Conservation (phyloP, 2,888 invertebrate genomes). For the Cryptosula pallasiana region DNA sequence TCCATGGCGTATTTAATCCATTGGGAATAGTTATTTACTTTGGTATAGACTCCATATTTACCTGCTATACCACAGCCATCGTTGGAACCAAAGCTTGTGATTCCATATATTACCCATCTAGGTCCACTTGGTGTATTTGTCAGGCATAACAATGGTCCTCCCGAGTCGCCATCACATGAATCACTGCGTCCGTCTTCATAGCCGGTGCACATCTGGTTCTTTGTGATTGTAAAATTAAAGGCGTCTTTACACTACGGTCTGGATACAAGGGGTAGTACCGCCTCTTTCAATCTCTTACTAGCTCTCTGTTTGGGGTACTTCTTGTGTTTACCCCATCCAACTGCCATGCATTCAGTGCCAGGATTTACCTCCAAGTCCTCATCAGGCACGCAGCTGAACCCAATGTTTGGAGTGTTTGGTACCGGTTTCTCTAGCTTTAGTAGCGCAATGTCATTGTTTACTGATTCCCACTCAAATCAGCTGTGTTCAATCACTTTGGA, state of each 20-base stretch:
- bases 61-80: conserved; percentile 87
- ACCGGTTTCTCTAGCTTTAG: conserved; percentile 19
- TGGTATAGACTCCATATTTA: conserved; percentile 88
- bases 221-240: conserved; percentile 77
- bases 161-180: conserved; percentile 84
- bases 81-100: conserved; percentile 76
- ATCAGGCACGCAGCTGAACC: conserved; percentile 17
- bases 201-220: conserved; percentile 91
- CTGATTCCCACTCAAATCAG: conserved; percentile 23
- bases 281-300: conserved; percentile 66
- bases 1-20: conserved; percentile 63
- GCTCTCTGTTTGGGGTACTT: neutral
- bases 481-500: conserved; percentile 5
- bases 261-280: conserved; percentile 79
- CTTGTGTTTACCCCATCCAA: conserved; percentile 22
- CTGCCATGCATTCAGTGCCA: conserved; percentile 10
- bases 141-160: conserved; percentile 60
- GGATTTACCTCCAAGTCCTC: neutral
- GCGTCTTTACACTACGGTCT: conserved; percentile 71
- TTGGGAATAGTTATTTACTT: conserved; percentile 77
- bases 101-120: conserved; percentile 67
- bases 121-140: conserved; percentile 44
- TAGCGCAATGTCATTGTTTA: conserved; percentile 23
- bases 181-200: conserved; percentile 71
- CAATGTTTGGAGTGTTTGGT: neutral